Evolutionary conservation across 2,797 vertebrate genomes (phyloP), one percentile per base, ranked within the genome.

Genomic region (Ciconia nigra): DNA sequence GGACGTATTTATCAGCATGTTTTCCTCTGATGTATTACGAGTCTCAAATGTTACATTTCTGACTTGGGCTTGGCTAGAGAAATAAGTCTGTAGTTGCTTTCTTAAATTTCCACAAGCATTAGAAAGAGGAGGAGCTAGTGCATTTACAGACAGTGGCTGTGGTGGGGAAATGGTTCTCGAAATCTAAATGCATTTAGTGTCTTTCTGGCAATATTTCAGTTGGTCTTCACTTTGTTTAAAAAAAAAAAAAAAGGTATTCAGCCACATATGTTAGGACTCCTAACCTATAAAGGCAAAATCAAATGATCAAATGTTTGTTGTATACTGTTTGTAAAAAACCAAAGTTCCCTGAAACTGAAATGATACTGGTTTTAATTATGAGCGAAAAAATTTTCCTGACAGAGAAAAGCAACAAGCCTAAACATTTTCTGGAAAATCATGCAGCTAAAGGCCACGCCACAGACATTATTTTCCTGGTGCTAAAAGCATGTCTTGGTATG

Each of bases 31-130:
- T 82, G 71, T 15, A 44, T 78, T 63, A 71, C 7, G 29, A 86
- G 29, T 83, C 90, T 96, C 90, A 90, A 88, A 89, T 89, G 79
- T 84, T 85, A 90, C 73, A 65, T 91, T 95, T 96, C 66, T 90
- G 93, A 92, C 65, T 96, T 92, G 90, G 82, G 63, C 92, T 93
- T 97, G 95, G 90, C 91, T 83, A 72, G 78, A 94, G 81, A 96
- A 96, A 78, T 89, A 95, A 96, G 96, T 80, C 71, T 31, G 95
- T 96, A 88, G 85, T 73, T 77, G 84, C 77, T 91, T 90, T 91
- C 90, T 92, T 81, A 42, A 66, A 59, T 61, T 71, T 52, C 42
- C 33, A 26, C 11, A 15, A 62, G 24, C 24, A 4, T 4, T 22
- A 20, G n/a, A 67, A 90, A 74, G 35, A 57, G 44, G 35, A 91